phyloP scores from a whole-genome alignment of 2,888 invertebrate species.

The Scaptomyza cyrtandrae region DNA sequence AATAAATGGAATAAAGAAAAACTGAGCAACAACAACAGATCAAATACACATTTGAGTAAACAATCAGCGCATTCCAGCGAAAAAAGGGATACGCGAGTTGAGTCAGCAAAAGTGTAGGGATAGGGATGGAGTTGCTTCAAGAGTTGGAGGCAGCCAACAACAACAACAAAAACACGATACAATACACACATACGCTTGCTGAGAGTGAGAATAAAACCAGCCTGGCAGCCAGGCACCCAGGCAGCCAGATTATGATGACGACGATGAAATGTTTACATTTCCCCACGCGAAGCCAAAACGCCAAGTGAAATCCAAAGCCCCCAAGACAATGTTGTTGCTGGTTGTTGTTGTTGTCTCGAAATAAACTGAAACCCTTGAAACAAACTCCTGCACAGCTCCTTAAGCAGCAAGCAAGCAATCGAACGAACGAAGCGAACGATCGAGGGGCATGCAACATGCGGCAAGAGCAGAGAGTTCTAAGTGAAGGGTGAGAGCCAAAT shows the following conservation, averaged over 20 bases:
- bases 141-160: constrained; percentile 2
- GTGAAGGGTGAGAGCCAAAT: constrained; percentile 69
- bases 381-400: constrained; percentile 68
- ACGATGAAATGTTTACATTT: constrained; percentile 77
- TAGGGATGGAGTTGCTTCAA: constrained; percentile 8
- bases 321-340: constrained; percentile 40
- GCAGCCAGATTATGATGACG: constrained; percentile 66
- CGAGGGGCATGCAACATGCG: constrained; percentile 42
- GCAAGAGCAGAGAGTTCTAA: constrained; percentile 67
- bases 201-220: constrained; percentile 31
- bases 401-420: constrained; percentile 13
- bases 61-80: constrained; percentile 70
- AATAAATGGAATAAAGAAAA: constrained; percentile 23
- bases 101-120: constrained; percentile 33
- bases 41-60: constrained; percentile 76
- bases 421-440: not conserved
- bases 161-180: constrained; percentile 4
- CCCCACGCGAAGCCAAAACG: constrained; percentile 68
- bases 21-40: constrained; percentile 57
- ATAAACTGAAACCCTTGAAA: constrained; percentile 69
- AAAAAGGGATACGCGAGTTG: constrained; percentile 70
- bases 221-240: constrained; percentile 30
- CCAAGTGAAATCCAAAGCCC: constrained; percentile 72
- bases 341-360: constrained; percentile 41
- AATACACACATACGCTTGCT: constrained; percentile 18